phyloP scores from a whole-genome alignment of 2,113 vertebrate species.

The Ceyx cyanopectus region DNA sequence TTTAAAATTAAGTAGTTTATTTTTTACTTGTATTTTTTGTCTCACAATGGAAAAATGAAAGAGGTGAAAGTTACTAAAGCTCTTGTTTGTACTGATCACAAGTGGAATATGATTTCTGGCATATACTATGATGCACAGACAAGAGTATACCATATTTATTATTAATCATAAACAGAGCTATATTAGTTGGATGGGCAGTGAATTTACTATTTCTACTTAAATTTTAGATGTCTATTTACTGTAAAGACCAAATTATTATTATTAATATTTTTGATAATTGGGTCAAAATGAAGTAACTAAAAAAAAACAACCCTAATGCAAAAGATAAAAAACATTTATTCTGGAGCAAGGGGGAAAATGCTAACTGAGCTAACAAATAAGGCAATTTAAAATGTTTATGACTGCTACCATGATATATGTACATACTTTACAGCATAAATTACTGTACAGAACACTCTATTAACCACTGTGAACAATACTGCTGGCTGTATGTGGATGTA shows the following conservation, averaged over 20 bases:
- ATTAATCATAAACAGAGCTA: constrained; percentile 25
- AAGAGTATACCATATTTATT: constrained; percentile 16
- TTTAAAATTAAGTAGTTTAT: constrained; percentile 13
- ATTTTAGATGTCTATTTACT: constrained; percentile 33
- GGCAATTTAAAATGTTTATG: constrained; percentile 61
- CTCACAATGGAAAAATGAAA: constrained; percentile 35
- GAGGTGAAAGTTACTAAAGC: constrained; percentile 32
- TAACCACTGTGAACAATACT: constrained; percentile 47
- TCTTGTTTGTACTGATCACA: constrained; percentile 7
- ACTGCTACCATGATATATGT: constrained; percentile 37
- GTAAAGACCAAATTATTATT: background rate
- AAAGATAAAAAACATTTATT: constrained; percentile 56
- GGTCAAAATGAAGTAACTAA: constrained; percentile 36
- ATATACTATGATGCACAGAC: constrained; percentile 18
- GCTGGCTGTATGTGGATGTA: constrained; percentile 1
- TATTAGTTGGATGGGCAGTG: constrained; percentile 17
- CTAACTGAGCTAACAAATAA: constrained; percentile 50
- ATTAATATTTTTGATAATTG: background rate
- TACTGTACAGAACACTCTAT: constrained; percentile 57
- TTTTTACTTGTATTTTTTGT: background rate
- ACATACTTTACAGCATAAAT: constrained; percentile 74
- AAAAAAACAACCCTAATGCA: constrained; percentile 19
- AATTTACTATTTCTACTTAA: constrained; percentile 28
- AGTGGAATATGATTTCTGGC: constrained; percentile 30
- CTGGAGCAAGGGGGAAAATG: constrained; percentile 20